These are phyloP conservation scores for Thera obeliscata DNA, from an alignment of 2,888 invertebrate genomes.

Conservation along the genomic window DNA sequence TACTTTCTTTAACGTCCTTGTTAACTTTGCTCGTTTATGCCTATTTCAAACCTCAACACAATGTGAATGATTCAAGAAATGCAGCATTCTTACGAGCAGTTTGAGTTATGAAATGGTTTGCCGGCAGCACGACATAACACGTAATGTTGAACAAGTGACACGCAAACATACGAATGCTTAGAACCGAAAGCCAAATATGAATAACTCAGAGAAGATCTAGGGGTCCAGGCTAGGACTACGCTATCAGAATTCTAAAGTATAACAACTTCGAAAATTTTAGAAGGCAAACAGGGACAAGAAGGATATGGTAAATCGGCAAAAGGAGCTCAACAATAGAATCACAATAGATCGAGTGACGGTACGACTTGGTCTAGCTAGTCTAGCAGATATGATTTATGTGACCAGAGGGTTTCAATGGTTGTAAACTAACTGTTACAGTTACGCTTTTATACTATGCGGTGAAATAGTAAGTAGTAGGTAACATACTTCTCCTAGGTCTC, in stretches of 20 bases:
- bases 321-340: background rate
- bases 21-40: background rate
- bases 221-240: background rate
- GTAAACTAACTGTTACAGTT: too few relatives aligned
- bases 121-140: slow-evolving; percentile 17
- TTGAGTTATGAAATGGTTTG: slow-evolving; percentile 24
- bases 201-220: background rate
- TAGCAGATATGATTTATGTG: too few relatives aligned
- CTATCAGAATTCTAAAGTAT: background rate
- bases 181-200: slow-evolving; percentile 5
- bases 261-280: background rate
- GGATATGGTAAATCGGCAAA: background rate
- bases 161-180: slow-evolving; percentile 15
- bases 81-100: slow-evolving; percentile 16
- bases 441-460: too few relatives aligned
- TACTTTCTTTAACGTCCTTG: background rate
- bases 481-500: too few relatives aligned
- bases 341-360: background rate
- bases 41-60: background rate
- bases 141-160: slow-evolving; percentile 25
- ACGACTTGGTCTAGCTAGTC: too few relatives aligned
- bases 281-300: background rate
- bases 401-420: too few relatives aligned
- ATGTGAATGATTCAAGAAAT: slow-evolving; percentile 6
- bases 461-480: background rate